Conservation (phyloP, 2,888 invertebrate species). For the Machimus atricapillus region DNA sequence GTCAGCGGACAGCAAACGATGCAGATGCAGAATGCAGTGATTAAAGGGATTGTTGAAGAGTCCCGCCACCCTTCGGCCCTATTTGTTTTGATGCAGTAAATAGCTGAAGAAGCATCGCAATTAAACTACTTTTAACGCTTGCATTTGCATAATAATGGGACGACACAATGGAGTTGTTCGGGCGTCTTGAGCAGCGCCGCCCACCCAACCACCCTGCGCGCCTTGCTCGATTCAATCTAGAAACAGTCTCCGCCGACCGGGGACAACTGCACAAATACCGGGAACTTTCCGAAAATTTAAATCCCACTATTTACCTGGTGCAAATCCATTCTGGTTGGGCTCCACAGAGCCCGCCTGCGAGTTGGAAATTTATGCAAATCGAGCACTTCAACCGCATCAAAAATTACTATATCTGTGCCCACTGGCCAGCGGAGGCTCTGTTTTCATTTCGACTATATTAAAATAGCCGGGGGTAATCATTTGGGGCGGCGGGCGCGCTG, state of each 20-base stretch:
- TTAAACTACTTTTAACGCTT: neutral
- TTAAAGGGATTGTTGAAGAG: neutral
- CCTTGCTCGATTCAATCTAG: neutral
- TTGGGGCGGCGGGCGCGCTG: neutral
- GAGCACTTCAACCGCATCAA: neutral
- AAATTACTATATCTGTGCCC: slow-evolving; percentile 9
- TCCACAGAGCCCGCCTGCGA: neutral
- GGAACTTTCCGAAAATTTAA: neutral
- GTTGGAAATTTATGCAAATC: slow-evolving; percentile 21
- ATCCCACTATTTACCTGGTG: neutral
- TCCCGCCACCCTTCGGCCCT: neutral
- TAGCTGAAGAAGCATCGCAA: neutral
- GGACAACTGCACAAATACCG: neutral
- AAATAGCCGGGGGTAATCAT: neutral
- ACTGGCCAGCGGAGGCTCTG: neutral
- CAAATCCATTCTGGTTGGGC: neutral
- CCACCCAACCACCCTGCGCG: neutral
- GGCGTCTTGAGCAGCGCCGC: neutral
- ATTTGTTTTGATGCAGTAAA: neutral
- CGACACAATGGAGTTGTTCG: neutral
- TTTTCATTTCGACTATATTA: neutral
- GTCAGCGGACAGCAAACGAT: neutral
- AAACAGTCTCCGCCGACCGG: neutral
- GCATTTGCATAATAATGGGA: neutral
- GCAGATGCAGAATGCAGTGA: neutral